Evolutionary conservation across 2,888 invertebrate genomes (phyloP).

Genomic region (Fissipunctia ypsillon): DNA sequence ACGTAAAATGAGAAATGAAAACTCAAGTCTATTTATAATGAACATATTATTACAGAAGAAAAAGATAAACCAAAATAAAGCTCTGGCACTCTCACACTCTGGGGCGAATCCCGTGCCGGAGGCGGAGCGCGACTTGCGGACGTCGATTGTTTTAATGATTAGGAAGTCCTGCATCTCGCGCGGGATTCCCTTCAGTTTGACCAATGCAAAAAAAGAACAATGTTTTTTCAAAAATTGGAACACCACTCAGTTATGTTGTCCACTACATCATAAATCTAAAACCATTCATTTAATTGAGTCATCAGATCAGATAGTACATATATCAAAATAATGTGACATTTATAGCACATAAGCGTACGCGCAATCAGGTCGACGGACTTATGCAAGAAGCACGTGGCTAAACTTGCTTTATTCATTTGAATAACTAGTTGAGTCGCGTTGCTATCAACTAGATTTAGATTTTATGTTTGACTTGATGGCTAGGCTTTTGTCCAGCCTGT

Average conservation of each 20-base stretch:
- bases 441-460: slow-evolving; percentile 30
- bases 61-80: neutral
- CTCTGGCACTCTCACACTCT: neutral
- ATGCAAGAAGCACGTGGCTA: slow-evolving; percentile 58
- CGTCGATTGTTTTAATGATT: neutral
- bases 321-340: slow-evolving; percentile 63
- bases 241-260: too few relatives aligned
- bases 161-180: neutral
- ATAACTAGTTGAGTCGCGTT: slow-evolving; percentile 34
- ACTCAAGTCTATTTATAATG: neutral
- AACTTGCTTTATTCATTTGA: slow-evolving; percentile 50
- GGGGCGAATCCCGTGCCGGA: neutral
- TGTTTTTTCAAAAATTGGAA: neutral
- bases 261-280: neutral
- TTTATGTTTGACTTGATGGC: neutral
- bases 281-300: slow-evolving; percentile 30
- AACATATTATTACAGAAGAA: neutral
- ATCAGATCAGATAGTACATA: slow-evolving; percentile 36
- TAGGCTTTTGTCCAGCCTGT: neutral
- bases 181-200: neutral
- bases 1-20: neutral
- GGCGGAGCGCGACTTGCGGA: neutral
- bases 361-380: slow-evolving; percentile 49
- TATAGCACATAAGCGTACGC: slow-evolving; percentile 37
- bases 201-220: too few relatives aligned